Base-by-base conservation (phyloP, 2,113 vertebrate genomes). In the Solea solea region DNA sequence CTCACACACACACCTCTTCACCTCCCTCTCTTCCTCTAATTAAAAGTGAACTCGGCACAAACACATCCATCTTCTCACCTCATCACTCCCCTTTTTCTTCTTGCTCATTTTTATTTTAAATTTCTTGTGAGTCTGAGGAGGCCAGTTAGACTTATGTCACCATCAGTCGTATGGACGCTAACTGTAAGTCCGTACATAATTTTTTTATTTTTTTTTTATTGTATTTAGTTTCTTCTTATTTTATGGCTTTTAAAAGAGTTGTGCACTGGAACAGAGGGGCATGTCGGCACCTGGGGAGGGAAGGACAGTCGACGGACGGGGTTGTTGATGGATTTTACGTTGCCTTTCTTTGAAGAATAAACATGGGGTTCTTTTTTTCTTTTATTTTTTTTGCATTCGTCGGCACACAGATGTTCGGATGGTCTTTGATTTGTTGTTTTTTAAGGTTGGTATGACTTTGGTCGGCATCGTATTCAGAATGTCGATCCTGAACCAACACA, bases 231-330 rank as follows among this genome's bases (percentile, higher is more conserved):
- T 78, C 13, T 78, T 74, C n/a, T 78, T 72, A 54, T 60, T 80
- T 81, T 80, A 63, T 64, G 39, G 81, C 83, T 88, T 88, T 86
- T 82, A 60, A 80, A 83, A 58, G 76, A 90, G 80, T 85, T 86
- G 86, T 91, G 90, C 91, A 93, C 90, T 93, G 92, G 92, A 91
- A 86, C 83, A 77, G 78, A 80, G 69, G 70, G 82, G 84, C 72
- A 39, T 61, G 25, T 39, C 28, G 66, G 58, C 63, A 58, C 72
- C 34, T 3, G 63, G 58, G 80, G 61, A 41, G 72, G 64, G 69
- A 56, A 2, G 61, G 76, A 63, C 53, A 13, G 60, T 52, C 57
- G 9, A 2, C 2, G 28, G 64, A 59, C 8, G 28, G 57, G 61
- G 25, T 21, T 14, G 50, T 42, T 10, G 73, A 54, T 59, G 73